Evolutionary conservation across 2,113 vertebrate genomes (phyloP).

Genomic region (Engystomops pustulosus): DNA sequence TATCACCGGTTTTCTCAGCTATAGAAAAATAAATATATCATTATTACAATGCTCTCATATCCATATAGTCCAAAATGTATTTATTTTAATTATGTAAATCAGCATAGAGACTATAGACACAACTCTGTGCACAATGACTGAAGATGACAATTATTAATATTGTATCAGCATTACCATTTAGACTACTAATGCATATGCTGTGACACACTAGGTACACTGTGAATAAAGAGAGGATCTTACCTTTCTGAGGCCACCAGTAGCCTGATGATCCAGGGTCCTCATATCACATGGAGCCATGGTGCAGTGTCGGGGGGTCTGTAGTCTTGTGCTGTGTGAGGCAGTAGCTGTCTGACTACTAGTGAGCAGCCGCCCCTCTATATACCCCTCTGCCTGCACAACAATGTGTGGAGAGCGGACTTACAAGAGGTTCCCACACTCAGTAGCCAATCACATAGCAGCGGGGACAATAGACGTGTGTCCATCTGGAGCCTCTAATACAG

Average conservation of each 20-base stretch:
- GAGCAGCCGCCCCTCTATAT: conserved; percentile 36
- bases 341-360: conserved; percentile 17
- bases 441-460: conserved; percentile 39
- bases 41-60: no score
- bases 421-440: conserved; percentile 53
- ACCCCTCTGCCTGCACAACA: conserved; percentile 37
- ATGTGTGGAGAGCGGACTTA: conserved; percentile 33
- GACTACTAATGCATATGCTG: no score
- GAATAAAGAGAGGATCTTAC: not conserved
- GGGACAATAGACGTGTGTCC: conserved; percentile 53
- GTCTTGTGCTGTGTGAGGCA: not conserved
- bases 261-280: not conserved
- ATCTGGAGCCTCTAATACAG: conserved; percentile 21
- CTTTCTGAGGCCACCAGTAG: conserved; percentile 14
- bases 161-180: no score
- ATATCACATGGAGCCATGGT: conserved; percentile 38
- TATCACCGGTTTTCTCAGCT: conserved; percentile 79
- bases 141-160: no score
- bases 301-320: not conserved
- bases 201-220: no score
- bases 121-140: no score
- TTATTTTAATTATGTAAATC: no score
- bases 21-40: conserved; percentile 29
- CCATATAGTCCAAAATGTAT: no score
- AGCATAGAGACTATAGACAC: no score